Conservation (phyloP, 1,140 invertebrate species). For the Hyles vespertilio region DNA sequence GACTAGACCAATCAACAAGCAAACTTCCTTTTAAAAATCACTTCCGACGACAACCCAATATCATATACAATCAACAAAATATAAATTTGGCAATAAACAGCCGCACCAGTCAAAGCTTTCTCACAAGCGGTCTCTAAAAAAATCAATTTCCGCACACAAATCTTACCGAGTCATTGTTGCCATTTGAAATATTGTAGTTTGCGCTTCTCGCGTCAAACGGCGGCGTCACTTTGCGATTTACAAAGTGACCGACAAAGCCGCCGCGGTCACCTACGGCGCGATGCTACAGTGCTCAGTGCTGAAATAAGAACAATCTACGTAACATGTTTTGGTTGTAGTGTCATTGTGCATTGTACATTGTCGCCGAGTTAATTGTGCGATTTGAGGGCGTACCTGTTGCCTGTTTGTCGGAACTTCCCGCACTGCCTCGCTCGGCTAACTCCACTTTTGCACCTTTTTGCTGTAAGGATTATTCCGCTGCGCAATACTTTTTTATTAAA, state of each 20-base stretch:
- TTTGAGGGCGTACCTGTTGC: constrained; percentile 33
- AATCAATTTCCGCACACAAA: constrained; percentile 74
- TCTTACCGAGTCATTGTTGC: constrained; percentile 63
- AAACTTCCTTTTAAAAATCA: neutral
- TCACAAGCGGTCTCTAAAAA: constrained; percentile 57
- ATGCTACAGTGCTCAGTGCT: constrained; percentile 65
- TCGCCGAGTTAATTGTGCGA: constrained; percentile 42
- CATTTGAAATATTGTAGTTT: constrained; percentile 60
- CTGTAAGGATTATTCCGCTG: neutral
- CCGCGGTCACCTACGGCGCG: constrained; percentile 44
- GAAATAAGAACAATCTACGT: constrained; percentile 59
- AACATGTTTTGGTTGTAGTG: constrained; percentile 62
- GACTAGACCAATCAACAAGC: no score
- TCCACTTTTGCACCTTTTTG: neutral
- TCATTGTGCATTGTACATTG: constrained; percentile 31
- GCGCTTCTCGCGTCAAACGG: constrained; percentile 41
- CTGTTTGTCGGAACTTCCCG: constrained; percentile 3
- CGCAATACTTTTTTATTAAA: no score
- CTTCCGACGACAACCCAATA: constrained; percentile 6
- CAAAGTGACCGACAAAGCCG: constrained; percentile 47
- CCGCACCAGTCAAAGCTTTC: constrained; percentile 64
- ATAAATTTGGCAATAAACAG: constrained; percentile 14
- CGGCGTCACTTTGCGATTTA: constrained; percentile 35
- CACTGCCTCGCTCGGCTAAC: neutral
- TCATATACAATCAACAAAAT: constrained; percentile 3